Evolutionary conservation across 2,113 vertebrate species (phyloP).

Genomic region (Podarcis cretensis): DNA sequence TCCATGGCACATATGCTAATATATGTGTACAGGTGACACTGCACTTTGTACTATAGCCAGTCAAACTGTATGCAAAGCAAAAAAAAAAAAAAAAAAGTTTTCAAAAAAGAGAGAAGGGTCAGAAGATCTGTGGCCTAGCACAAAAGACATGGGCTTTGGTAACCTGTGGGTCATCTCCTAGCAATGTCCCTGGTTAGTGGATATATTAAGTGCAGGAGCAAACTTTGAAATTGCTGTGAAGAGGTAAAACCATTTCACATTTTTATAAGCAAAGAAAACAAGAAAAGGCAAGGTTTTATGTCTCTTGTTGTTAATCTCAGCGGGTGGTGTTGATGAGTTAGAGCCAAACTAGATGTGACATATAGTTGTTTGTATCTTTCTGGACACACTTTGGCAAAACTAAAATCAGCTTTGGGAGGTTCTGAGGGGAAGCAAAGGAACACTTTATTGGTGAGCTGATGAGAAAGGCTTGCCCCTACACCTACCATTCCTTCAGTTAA

Average conservation of each 20-base stretch:
- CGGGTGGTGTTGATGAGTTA: not conserved
- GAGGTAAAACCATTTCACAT: not conserved
- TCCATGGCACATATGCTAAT: too few species aligned
- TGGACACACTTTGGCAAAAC: not conserved
- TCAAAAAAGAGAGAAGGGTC: too few species aligned
- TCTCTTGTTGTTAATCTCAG: conserved; percentile 21
- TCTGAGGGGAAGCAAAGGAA: not conserved
- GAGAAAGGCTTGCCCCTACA: not conserved
- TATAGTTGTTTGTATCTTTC: not conserved
- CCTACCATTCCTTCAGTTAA: not conserved
- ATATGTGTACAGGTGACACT: too few species aligned
- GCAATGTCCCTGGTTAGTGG: not conserved
- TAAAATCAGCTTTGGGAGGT: not conserved
- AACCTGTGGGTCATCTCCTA: too few species aligned
- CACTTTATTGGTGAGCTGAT: not conserved
- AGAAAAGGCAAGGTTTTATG: not conserved
- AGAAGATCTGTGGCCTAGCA: too few species aligned
- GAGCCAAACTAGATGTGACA: not conserved
- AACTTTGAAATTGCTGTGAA: conserved; percentile 2
- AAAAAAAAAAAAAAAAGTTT: too few species aligned
- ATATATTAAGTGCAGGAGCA: not conserved
- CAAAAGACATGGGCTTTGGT: too few species aligned
- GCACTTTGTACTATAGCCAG: too few species aligned
- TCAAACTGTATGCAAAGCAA: too few species aligned
- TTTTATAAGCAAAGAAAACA: conserved; percentile 26